phyloP scores from a whole-genome alignment of 2,113 vertebrate genomes.

The Zosterops borbonicus region DNA sequence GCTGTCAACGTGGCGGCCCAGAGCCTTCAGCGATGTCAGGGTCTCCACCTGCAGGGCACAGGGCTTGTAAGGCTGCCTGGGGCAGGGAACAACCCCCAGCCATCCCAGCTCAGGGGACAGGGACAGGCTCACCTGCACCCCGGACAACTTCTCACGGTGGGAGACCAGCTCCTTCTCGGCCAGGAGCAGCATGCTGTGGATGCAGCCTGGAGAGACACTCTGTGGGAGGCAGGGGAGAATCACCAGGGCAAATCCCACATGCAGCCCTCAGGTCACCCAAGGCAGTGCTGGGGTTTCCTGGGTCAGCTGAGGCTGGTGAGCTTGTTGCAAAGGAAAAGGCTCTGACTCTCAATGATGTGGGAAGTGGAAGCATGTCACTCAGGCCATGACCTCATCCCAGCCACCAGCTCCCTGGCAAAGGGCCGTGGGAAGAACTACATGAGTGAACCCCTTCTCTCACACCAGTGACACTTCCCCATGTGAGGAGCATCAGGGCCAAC shows the following conservation, averaged over 20 bases:
- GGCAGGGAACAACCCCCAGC: background rate
- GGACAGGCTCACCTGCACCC: conserved; percentile 81
- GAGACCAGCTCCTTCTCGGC: conserved; percentile 80
- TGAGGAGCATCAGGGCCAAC: fast-evolving
- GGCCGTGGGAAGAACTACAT: fast-evolving
- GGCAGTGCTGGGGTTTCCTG: background rate
- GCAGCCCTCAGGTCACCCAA: background rate
- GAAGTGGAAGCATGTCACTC: fast-evolving
- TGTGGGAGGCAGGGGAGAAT: conserved; percentile 34
- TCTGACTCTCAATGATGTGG: background rate
- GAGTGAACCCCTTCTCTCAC: background rate
- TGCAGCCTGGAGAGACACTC: conserved; percentile 70
- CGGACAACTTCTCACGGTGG: conserved; percentile 78
- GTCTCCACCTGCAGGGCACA: conserved; percentile 81
- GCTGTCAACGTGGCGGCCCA: conserved; percentile 83
- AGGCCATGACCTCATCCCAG: background rate
- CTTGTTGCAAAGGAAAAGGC: background rate
- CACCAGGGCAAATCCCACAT: fast-evolving
- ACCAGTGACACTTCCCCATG: fast-evolving
- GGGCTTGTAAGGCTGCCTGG: background rate
- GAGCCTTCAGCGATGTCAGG: conserved; percentile 82
- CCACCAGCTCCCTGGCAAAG: background rate
- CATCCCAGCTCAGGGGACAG: background rate
- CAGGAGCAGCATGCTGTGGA: conserved; percentile 79
- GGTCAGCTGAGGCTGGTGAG: background rate